Percentiles rank a stretch among this genome's conserved stretches.
These are phyloP conservation scores for Poecilia picta DNA, from an alignment of 2,797 vertebrate genomes.

Conservation along the genomic window DNA sequence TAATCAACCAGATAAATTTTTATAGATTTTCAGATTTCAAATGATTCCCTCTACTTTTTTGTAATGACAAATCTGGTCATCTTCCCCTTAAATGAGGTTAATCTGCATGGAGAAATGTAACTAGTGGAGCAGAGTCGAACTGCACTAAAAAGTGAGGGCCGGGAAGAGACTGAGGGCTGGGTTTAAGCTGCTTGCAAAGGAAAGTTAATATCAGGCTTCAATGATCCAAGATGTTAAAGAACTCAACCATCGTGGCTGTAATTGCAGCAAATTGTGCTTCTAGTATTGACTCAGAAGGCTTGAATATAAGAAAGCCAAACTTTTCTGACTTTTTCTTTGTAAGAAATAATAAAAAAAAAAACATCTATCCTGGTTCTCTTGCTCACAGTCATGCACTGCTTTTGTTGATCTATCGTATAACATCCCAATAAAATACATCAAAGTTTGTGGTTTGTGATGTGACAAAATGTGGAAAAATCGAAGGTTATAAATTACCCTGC, in stretches of 20 bases:
- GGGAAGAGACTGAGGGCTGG: no score
- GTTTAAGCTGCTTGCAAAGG: not conserved
- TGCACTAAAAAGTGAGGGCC: no score
- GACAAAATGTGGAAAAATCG: constrained; percentile 1
- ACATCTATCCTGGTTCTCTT: not conserved
- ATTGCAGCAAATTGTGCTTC: not conserved
- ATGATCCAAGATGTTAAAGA: not conserved
- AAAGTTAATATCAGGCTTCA: not conserved
- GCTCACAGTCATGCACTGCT: not conserved
- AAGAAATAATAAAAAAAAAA: not conserved
- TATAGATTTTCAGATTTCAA: not conserved
- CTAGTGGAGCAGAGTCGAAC: no score
- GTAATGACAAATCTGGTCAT: not conserved
- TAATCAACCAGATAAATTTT: not conserved
- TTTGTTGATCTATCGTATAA: not conserved
- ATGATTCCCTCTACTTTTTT: not conserved
- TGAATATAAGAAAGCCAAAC: not conserved
- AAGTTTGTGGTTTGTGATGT: not conserved
- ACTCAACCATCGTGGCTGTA: not conserved
- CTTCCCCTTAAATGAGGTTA: not conserved
- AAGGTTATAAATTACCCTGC: not conserved
- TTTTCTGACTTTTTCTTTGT: not conserved
- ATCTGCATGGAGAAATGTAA: no score
- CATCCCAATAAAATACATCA: not conserved
- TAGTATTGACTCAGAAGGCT: not conserved